A percentile compares a stretch with the other conserved stretches of the same genome.
Evolutionary conservation across 37 sponge, comb jelly and placozoan species (phyloP).

Genomic region (Ephydatia muelleri): DNA sequence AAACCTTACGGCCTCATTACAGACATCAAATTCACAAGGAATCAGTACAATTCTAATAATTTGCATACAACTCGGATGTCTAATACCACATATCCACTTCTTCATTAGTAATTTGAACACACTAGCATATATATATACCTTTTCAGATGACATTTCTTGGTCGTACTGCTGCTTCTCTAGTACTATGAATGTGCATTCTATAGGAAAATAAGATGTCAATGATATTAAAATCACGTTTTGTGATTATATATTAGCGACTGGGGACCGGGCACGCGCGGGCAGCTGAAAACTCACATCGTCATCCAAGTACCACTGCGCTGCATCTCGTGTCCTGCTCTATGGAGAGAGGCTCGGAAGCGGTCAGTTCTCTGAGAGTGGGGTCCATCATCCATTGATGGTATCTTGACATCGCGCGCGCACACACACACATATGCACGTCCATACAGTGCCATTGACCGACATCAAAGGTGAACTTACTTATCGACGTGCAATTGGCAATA

Average conservation of each 20-base stretch:
- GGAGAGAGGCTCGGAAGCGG: constrained; percentile 90
- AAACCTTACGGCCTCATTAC: too few relatives aligned
- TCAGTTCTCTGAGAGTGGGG: constrained; percentile 58
- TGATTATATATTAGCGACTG: too few relatives aligned
- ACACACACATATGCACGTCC: not conserved
- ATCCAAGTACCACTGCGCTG: constrained; percentile 82
- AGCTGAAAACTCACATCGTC: constrained; percentile 50
- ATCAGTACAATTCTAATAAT: too few relatives aligned
- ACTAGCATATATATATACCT: constrained; percentile 36
- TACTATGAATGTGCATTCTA: constrained; percentile 81
- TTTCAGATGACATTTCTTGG: constrained; percentile 26
- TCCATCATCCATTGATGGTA: constrained; percentile 92
- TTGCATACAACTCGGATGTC: too few relatives aligned
- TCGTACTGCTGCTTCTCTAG: constrained; percentile 40
- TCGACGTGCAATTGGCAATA: constrained; percentile 73
- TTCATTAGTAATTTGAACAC: too few relatives aligned
- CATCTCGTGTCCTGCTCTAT: constrained; percentile 89
- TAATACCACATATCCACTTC: too few relatives aligned
- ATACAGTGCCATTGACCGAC: not conserved
- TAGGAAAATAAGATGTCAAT: too few relatives aligned
- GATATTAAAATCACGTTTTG: too few relatives aligned
- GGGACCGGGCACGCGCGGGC: not conserved
- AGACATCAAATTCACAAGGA: too few relatives aligned
- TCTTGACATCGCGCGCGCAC: constrained; percentile 7
- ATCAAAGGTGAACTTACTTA: constrained; percentile 26